These are phyloP conservation scores for Oostethus manadensis DNA, from an alignment of 2,113 vertebrate species.

Conservation along the genomic window DNA sequence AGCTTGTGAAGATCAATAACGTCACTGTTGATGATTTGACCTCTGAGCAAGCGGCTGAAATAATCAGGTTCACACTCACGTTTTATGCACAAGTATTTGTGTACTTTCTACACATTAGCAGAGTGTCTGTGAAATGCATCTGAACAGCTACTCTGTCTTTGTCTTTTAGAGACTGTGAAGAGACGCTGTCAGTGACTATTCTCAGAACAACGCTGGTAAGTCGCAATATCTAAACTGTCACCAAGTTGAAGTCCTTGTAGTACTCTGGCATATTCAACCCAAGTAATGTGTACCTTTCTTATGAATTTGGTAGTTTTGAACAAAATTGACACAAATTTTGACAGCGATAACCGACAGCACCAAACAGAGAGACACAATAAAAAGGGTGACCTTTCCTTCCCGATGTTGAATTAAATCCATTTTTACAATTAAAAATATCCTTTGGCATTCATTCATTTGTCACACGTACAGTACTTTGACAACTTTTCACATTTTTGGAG, in stretches of 20 bases:
- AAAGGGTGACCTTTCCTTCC: too few relatives aligned
- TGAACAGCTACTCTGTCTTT: background rate
- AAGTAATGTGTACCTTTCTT: background rate
- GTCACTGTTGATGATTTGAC: constrained; percentile 74
- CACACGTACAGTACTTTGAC: too few relatives aligned
- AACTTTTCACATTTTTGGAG: too few relatives aligned
- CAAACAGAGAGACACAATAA: too few relatives aligned
- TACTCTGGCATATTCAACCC: background rate
- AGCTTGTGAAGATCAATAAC: constrained; percentile 85
- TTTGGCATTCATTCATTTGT: too few relatives aligned
- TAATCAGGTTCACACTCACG: constrained; percentile 79
- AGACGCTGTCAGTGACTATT: constrained; percentile 79
- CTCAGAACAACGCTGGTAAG: constrained; percentile 84
- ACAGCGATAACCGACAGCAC: too few relatives aligned
- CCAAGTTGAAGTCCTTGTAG: background rate
- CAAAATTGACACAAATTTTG: background rate
- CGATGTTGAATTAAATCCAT: background rate
- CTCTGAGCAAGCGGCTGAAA: constrained; percentile 75
- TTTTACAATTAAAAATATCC: too few relatives aligned
- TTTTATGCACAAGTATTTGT: background rate
- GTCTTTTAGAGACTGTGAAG: constrained; percentile 78
- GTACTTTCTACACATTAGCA: background rate
- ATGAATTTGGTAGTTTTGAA: background rate
- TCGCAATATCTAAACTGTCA: constrained; percentile 4
- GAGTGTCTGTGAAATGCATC: background rate